Conservation (phyloP, 2,797 vertebrate genomes). For the Lycodopsis pacificus region DNA sequence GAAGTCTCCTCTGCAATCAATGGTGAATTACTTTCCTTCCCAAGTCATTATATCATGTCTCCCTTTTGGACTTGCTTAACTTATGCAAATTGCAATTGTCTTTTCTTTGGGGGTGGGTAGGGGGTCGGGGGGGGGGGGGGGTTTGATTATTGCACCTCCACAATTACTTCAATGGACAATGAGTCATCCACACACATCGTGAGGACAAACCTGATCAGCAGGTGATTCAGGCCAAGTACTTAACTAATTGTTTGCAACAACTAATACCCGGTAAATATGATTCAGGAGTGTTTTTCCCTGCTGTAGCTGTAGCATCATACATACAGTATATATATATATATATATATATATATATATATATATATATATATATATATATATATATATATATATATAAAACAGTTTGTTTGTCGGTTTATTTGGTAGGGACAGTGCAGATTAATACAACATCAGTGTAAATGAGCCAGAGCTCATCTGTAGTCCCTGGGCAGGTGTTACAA, state of each 20-base stretch:
- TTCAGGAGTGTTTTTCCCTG: background rate
- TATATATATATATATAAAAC: no score
- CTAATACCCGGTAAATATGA: background rate
- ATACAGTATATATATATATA: background rate
- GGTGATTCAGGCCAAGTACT: conserved; percentile 22
- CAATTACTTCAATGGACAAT: conserved; percentile 36
- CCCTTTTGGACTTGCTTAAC: conserved; percentile 26
- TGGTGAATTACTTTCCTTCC: conserved; percentile 52
- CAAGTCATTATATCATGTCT: conserved; percentile 55
- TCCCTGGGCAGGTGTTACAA: background rate
- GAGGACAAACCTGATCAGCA: conserved; percentile 41
- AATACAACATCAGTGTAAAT: background rate
- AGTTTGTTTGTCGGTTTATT: background rate
- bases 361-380: no score
- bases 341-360: no score
- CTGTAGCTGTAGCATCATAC: background rate
- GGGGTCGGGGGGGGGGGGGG: no score
- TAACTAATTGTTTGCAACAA: background rate
- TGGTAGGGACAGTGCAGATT: background rate
- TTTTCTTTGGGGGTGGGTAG: conserved; percentile 14
- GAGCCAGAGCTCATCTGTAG: background rate
- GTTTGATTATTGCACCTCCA: conserved; percentile 37
- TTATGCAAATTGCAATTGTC: conserved; percentile 57
- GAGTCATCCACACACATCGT: conserved; percentile 37
- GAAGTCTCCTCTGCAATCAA: conserved; percentile 70